A percentile compares a stretch with the other conserved stretches of the same genome.
Evolutionary conservation across 2,113 vertebrate species (phyloP).

Genomic region (Mus pahari): DNA sequence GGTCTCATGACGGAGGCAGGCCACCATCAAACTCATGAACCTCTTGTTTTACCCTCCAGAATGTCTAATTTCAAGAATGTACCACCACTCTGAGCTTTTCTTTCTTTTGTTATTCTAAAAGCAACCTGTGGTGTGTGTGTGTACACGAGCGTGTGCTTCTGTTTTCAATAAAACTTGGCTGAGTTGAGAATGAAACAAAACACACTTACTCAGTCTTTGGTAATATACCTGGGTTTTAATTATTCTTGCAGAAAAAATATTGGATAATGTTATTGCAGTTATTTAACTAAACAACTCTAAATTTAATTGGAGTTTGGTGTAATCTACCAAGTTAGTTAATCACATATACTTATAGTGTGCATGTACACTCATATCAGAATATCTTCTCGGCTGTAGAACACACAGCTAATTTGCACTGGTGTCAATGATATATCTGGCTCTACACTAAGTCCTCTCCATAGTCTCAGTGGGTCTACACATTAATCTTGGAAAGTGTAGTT

Average conservation of each 20-base stretch:
- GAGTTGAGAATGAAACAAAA: not conserved
- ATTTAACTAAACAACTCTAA: not conserved
- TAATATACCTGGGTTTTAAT: not conserved
- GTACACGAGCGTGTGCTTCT: not conserved
- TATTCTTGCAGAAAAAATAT: not conserved
- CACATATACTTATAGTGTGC: not conserved
- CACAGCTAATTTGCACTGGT: not conserved
- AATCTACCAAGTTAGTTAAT: not conserved
- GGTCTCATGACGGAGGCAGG: not conserved
- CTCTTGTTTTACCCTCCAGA: not conserved
- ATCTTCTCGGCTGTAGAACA: not conserved
- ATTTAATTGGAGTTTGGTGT: not conserved
- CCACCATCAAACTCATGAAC: not conserved
- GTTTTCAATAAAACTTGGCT: not conserved
- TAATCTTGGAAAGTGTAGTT: not conserved
- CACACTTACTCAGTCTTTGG: not conserved
- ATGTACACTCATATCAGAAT: not conserved
- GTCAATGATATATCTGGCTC: not conserved
- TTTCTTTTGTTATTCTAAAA: not conserved
- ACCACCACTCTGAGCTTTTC: not conserved
- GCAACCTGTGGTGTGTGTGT: not conserved
- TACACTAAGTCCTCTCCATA: not conserved
- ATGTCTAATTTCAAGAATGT: not conserved
- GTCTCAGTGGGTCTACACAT: not conserved
- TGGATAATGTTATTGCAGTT: not conserved